Base-by-base conservation (phyloP, 2,888 invertebrate genomes). In the Dendrolimus pini region DNA sequence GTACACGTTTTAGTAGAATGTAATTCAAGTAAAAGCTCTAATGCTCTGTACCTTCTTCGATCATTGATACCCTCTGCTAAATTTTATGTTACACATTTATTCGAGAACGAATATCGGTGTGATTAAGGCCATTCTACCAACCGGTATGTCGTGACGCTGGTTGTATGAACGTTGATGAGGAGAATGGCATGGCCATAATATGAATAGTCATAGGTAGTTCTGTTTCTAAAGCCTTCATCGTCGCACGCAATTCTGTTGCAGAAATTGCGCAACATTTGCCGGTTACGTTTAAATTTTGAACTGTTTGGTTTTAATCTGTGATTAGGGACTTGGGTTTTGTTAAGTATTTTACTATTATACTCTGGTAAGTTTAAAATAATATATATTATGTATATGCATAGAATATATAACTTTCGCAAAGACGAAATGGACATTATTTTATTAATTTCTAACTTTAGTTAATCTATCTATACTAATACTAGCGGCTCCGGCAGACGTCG, bases 221-320 rank as follows among this genome's bases (percentile, higher is more conserved):
- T 71, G 69, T 66, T 65, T 66, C 63, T 63, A 70, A 70, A 76
- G 77, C 74, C 73, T 70, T 62, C 62, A 62, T 18, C 62, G 64
- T 68, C 71, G 77, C 78, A 78, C 78, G 78, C 78, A 71, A 70
- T 70, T 60, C 53, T 58, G 30, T 52, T 8, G 52, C 18, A 54
- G 53, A 59, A 41, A 47, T 54, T 53, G 14, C 7, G 47, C 55
- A 54, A 41, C 55, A 30, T 52, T 56, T 60, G 55, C 30, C 52
- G 13, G 52, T 55, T 58, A 53, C 56, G 53, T 47, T 57, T 54
- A 53, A 61, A 59, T 60, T 62, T 47, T 9, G 54, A 61, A 30
- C 30, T 30, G 47, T 47, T 47, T 47, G 8, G 47, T 47, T 47
- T 9, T 47, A 6, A 30, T 30, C 30, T 30, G 30, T 30, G 30